Percentiles rank a stretch among this genome's conserved stretches.
phyloP scores from a whole-genome alignment of 2,797 vertebrate genomes.

The Megalops cyprinoides region DNA sequence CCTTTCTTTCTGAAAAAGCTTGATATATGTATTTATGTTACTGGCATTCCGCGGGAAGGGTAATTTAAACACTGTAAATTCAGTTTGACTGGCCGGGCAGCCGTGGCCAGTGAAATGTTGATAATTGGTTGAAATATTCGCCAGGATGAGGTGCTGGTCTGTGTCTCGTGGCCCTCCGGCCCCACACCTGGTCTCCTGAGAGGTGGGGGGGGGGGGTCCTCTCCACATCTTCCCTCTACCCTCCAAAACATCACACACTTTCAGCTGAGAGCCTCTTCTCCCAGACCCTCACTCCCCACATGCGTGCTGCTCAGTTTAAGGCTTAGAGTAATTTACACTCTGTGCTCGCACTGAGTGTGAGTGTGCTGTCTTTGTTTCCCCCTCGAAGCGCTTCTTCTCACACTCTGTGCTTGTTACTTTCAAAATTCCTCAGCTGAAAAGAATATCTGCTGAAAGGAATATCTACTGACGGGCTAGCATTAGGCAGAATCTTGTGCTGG shows the following conservation, averaged over 20 bases:
- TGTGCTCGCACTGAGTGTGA: neutral
- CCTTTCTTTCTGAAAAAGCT: slow-evolving; percentile 50
- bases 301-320: neutral
- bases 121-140: slow-evolving; percentile 62
- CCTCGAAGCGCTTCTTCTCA: neutral
- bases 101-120: slow-evolving; percentile 58
- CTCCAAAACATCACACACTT: too few species aligned
- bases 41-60: slow-evolving; percentile 69
- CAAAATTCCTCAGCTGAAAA: slow-evolving; percentile 44
- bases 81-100: slow-evolving; percentile 57
- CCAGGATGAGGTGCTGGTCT: slow-evolving; percentile 53
- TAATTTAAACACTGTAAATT: slow-evolving; percentile 76
- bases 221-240: too few species aligned
- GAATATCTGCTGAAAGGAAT: slow-evolving; percentile 53
- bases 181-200: slow-evolving; percentile 53
- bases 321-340: slow-evolving; percentile 1
- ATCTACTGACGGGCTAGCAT: too few species aligned
- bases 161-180: slow-evolving; percentile 44
- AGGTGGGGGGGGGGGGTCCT: neutral
- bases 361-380: neutral
- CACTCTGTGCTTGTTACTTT: slow-evolving; percentile 43
- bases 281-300: neutral
- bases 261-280: neutral
- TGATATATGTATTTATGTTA: slow-evolving; percentile 71
- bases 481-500: too few species aligned